Evolutionary conservation across 2,113 vertebrate species (phyloP).

Genomic region (Micronycteris hirsuta): DNA sequence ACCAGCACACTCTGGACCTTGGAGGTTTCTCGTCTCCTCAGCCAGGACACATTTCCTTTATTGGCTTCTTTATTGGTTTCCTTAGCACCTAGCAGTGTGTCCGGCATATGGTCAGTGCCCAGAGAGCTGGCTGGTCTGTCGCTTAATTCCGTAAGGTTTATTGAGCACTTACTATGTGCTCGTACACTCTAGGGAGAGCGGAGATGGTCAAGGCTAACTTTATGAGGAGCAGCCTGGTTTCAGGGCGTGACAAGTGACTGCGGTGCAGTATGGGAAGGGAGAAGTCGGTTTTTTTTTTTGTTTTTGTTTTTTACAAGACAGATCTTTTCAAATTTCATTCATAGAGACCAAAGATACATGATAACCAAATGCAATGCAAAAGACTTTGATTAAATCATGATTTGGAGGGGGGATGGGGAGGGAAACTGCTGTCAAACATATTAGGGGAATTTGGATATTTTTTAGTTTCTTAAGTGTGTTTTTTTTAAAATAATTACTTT

Average conservation of each 20-base stretch:
- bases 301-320: neutral
- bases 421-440: neutral
- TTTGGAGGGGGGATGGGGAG: neutral
- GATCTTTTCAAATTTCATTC: neutral
- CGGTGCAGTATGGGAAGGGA: neutral
- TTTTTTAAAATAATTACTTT: too few relatives aligned
- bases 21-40: rapidly evolving
- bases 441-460: neutral
- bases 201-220: neutral
- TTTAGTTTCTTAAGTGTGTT: neutral
- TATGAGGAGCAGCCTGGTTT: neutral
- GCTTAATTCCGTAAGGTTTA: neutral
- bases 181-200: neutral
- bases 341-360: neutral
- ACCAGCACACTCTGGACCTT: neutral
- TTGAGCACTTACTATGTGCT: neutral
- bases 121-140: neutral
- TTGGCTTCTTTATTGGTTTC: neutral
- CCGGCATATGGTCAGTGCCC: neutral
- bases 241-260: neutral
- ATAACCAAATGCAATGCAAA: neutral
- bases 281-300: neutral
- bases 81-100: too few relatives aligned
- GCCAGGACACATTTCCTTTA: neutral
- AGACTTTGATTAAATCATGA: neutral